Evolutionary conservation across 2,888 invertebrate genomes (phyloP), one percentile per base, ranked within the genome.

Genomic region (Tricholauxania praeusta): DNA sequence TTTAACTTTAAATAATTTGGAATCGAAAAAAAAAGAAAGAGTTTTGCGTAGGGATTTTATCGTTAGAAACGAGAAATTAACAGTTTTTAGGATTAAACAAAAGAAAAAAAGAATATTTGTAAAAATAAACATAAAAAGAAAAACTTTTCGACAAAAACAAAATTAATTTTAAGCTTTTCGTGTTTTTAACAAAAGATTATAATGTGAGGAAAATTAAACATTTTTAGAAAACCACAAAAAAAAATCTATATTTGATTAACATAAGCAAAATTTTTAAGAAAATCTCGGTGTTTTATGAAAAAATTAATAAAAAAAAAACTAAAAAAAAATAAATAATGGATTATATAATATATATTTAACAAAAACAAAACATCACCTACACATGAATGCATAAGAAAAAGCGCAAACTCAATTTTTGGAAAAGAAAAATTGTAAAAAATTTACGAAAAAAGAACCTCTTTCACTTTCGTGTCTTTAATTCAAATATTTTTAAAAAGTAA

Each of bases 381-480:
- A 53, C 47, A 15, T 57, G 72, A 67, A 73, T 57, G 39, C 62
- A 67, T 60, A 73, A 74, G 53, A 64, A 74, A 76, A 78, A 80
- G 79, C 74, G 68, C 72, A 76, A 75, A 75, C 71, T 48, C 69
- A 78, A 65, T 62, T 62, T 65, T 73, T 66, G 64, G 71, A 73
- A 75, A 73, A 72, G 66, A 73, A 63, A 74, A 76, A 74, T 70
- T 75, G 74, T 76, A 74, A 71, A 65, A 32, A 55, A 49, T 39
- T 67, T 60, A 76, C 73, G 66, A 74, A 78, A 77, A 75, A 80
- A 79, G 81, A 83, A 85, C 84, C 84, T 86, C 86, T 86, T 86
- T 86, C 86, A 86, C 85, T 86, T 86, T 85, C 85, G 85, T 86
- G 85, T 86, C 85, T 85, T 86, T 86, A 84, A 85, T 84, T 84